Evolutionary conservation across 2,888 invertebrate genomes (phyloP).

Genomic region (Lingula anatina): DNA sequence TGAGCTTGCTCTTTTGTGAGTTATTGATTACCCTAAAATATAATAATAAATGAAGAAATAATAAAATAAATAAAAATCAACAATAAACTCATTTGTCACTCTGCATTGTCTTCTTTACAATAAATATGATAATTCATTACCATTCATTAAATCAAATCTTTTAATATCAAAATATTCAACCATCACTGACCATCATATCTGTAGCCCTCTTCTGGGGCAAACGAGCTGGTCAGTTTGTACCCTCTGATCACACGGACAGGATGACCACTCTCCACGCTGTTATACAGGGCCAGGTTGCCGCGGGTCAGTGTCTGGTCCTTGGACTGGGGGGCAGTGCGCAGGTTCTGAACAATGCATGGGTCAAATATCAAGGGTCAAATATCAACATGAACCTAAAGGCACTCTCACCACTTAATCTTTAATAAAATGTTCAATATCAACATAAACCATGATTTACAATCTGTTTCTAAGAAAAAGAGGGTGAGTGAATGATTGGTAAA

Average conservation of each 20-base stretch:
- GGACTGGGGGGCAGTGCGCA: slow-evolving; percentile 52
- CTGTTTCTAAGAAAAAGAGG: no score
- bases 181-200: slow-evolving; percentile 49
- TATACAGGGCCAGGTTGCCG: slow-evolving; percentile 49
- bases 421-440: no score
- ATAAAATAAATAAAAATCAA: not conserved
- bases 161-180: not conserved
- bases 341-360: slow-evolving; percentile 32
- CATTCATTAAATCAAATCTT: not conserved
- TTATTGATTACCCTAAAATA: no score
- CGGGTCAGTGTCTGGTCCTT: slow-evolving; percentile 49
- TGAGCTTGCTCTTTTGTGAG: no score
- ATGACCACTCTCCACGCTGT: slow-evolving; percentile 40
- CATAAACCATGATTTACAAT: no score
- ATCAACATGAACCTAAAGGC: no score
- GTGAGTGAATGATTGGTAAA: no score
- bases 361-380: no score
- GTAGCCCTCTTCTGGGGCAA: slow-evolving; percentile 53
- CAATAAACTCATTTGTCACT: no score
- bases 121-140: no score
- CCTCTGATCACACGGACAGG: slow-evolving; percentile 54
- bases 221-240: slow-evolving; percentile 48
- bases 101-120: no score
- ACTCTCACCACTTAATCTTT: no score
- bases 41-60: not conserved